These are phyloP conservation scores for Sylvicola fuscatus DNA, from an alignment of 2,888 invertebrate genomes.

Conservation along the genomic window DNA sequence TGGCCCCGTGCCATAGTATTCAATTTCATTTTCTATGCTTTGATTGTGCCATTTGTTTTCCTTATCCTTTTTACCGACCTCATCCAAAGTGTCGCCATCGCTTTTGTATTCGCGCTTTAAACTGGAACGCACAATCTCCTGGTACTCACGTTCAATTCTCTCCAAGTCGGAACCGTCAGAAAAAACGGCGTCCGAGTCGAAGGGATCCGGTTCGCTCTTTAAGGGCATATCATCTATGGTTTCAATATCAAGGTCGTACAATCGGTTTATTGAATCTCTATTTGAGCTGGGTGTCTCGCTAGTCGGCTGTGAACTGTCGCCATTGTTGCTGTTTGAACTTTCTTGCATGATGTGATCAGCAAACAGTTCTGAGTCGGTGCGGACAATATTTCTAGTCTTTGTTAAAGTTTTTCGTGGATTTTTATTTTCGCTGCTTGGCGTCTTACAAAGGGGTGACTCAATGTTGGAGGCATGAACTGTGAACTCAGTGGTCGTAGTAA, in stretches of 20 bases:
- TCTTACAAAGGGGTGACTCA: too few relatives aligned
- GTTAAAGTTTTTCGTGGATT: constrained; percentile 4
- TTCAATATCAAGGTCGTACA: too few relatives aligned
- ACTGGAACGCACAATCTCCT: constrained; percentile 9
- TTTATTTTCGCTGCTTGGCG: too few relatives aligned
- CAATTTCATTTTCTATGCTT: constrained; percentile 10
- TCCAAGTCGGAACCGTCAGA: constrained; percentile 14
- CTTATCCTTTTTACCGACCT: constrained; percentile 9
- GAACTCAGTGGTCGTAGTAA: not conserved
- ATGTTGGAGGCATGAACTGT: not conserved
- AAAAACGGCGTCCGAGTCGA: constrained; percentile 11
- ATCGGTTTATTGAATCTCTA: too few relatives aligned
- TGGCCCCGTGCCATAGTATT: not conserved
- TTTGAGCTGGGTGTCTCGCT: constrained; percentile 6
- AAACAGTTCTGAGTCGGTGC: constrained; percentile 11
- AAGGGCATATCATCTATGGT: too few relatives aligned
- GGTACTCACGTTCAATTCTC: constrained; percentile 22
- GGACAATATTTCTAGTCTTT: constrained; percentile 9
- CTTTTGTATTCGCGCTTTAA: constrained; percentile 12
- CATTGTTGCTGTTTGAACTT: not conserved
- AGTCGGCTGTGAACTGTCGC: constrained; percentile 2
- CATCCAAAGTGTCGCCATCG: constrained; percentile 11
- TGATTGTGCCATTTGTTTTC: constrained; percentile 11
- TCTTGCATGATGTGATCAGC: constrained; percentile 7
- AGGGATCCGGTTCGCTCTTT: not conserved